These are phyloP conservation scores for Yasuhikotakia modesta DNA, from an alignment of 2,797 vertebrate genomes.

Conservation along the genomic window DNA sequence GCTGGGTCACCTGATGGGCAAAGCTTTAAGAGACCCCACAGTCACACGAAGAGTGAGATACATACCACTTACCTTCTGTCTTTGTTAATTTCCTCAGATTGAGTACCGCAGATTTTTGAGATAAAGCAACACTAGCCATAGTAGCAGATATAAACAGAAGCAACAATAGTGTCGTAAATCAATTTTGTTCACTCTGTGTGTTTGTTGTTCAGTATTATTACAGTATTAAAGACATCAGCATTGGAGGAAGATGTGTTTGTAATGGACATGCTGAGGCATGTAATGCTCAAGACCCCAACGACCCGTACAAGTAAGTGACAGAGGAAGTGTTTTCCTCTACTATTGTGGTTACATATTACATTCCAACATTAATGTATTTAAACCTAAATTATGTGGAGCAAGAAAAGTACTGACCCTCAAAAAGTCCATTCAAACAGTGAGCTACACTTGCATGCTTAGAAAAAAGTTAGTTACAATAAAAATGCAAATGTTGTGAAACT, in stretches of 20 bases:
- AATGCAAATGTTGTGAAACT: too few species aligned
- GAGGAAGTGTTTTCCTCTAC: neutral
- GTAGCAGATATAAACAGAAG: neutral
- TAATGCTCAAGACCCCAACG: constrained; percentile 83
- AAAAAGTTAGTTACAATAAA: neutral
- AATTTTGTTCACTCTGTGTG: neutral
- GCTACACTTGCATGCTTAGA: neutral
- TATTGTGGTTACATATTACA: neutral
- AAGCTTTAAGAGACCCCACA: constrained; percentile 91
- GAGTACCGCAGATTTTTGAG: neutral
- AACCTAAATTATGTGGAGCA: too few species aligned
- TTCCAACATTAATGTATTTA: neutral
- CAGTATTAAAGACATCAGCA: constrained; percentile 91
- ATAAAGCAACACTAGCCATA: neutral
- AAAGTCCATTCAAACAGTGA: neutral
- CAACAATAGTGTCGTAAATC: neutral
- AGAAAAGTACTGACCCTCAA: neutral
- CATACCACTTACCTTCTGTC: neutral
- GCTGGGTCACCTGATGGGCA: constrained; percentile 96
- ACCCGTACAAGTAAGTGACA: constrained; percentile 88
- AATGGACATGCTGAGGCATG: constrained; percentile 89
- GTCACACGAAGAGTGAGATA: constrained; percentile 90
- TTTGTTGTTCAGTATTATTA: constrained; percentile 82
- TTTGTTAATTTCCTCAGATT: too few species aligned
- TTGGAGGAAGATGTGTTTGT: constrained; percentile 85